Evolutionary conservation across 2,888 invertebrate genomes (phyloP), one percentile per base, ranked within the genome.

Genomic region (Acanthacorydalis orientalis): DNA sequence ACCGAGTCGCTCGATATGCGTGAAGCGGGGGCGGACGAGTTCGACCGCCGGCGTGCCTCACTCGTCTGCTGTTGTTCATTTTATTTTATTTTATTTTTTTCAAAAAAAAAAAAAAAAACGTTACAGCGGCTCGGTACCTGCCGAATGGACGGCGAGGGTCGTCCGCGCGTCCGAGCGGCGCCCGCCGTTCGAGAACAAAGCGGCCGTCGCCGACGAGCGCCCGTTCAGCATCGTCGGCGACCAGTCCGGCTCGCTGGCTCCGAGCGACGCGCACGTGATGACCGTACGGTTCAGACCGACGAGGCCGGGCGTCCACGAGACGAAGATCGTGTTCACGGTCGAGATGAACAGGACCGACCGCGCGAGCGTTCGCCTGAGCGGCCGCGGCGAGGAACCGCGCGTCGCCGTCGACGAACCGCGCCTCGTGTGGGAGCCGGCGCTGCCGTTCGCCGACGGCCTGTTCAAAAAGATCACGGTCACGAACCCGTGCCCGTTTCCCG

Each of bases 401-500:
- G 64, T 78, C 39, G 68, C 65, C 43, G 62, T 78, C 6, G 68
- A 65, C 43, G 69, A 74, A 7, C 60, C 68, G 0, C 61, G 61
- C 6, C 64, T 83, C 32, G 64, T 60, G 50, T 83, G 83, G 59
- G 67, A 72, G 4, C 75, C 82, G 1, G 70, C 74, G 1, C 59
- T 81, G 48, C 82, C 82, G 1, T 78, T 77, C 67, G 69, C 75
- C 14, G 62, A 67, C 39, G 70, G 72, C 2, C 70, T 70, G n/a
- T 73, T 75, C 44, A 67, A 72, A 51, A 70, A 66, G 51, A 72
- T 83, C 50, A 68, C 70, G 4, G 59, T 84, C 7, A 72, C 73
- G 48, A 84, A 84, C 60, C 72, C 72, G 1, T 77, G 77, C 50
- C 61, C 68, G 4, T 77, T 77, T 60, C 77, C 82, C 0, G 68